Percentiles rank a stretch among this genome's conserved stretches.
Evolutionary conservation across 2,113 vertebrate species (phyloP).

Genomic region (Xiphorhynchus elegans): DNA sequence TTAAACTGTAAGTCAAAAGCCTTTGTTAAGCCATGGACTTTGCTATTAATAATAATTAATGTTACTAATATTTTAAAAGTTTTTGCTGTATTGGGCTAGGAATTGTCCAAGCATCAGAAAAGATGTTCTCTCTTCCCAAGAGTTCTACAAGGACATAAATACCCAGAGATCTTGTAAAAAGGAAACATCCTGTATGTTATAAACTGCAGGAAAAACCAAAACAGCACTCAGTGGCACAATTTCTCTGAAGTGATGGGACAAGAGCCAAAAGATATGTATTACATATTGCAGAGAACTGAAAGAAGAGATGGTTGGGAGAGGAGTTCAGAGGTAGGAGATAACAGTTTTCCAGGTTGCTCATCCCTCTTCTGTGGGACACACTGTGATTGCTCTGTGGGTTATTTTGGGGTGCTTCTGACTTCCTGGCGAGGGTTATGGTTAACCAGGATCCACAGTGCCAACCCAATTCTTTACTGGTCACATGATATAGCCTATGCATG

Average conservation of each 20-base stretch:
- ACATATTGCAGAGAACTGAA: background rate
- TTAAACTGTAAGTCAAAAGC: background rate
- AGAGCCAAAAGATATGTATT: background rate
- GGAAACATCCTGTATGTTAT: background rate
- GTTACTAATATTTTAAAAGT: background rate
- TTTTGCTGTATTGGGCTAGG: background rate
- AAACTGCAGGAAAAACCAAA: background rate
- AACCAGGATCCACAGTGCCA: background rate
- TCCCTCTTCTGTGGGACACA: background rate
- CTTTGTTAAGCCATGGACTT: background rate
- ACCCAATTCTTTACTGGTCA: background rate
- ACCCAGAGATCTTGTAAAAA: background rate
- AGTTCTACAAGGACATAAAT: background rate
- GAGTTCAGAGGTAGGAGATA: background rate
- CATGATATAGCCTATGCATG: accelerated
- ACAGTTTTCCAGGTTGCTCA: background rate
- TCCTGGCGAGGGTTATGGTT: background rate
- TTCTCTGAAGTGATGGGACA: background rate
- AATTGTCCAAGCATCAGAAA: background rate
- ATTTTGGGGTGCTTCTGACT: background rate
- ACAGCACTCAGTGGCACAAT: background rate
- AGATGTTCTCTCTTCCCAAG: background rate
- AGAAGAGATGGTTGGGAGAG: background rate
- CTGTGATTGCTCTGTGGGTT: background rate
- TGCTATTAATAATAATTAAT: background rate